Conservation (phyloP, 2,888 invertebrate genomes). For the Abrostola tripartita region DNA sequence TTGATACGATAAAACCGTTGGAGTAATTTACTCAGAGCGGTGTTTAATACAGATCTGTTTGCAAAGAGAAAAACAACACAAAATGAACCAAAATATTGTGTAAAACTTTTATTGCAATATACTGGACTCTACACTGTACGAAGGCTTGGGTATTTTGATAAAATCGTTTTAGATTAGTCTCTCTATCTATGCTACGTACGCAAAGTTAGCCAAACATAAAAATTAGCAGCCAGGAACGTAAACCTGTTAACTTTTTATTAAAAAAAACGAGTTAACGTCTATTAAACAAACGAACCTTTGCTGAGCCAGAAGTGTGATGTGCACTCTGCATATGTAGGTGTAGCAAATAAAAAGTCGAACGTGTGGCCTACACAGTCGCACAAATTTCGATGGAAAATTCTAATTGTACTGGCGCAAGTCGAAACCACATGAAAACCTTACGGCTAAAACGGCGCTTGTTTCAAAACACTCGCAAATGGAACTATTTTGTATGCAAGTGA, state of each 20-base stretch:
- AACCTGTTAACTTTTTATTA: background rate
- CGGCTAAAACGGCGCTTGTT: constrained; percentile 61
- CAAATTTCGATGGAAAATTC: constrained; percentile 66
- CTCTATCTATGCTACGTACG: background rate
- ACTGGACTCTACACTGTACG: background rate
- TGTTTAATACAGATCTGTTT: constrained; percentile 31
- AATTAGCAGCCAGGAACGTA: constrained; percentile 3
- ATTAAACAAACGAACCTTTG: constrained; percentile 18
- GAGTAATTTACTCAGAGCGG: constrained; percentile 33
- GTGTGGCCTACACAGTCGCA: constrained; percentile 26
- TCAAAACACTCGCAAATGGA: constrained; percentile 71
- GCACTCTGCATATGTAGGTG: constrained; percentile 13
- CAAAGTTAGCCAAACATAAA: background rate
- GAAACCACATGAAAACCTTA: constrained; percentile 60
- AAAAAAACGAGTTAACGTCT: constrained; percentile 7
- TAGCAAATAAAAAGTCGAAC: constrained; percentile 43
- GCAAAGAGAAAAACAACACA: constrained; percentile 42
- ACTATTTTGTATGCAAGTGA: constrained; percentile 78
- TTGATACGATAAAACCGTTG: constrained; percentile 41
- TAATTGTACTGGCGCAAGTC: constrained; percentile 64
- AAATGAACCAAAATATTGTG: constrained; percentile 20
- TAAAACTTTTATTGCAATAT: too few relatives aligned
- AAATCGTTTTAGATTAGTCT: constrained; percentile 6
- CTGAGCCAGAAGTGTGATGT: constrained; percentile 20
- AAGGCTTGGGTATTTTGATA: background rate